phyloP scores from a whole-genome alignment of 2,888 invertebrate species.

The Cryptus armator region DNA sequence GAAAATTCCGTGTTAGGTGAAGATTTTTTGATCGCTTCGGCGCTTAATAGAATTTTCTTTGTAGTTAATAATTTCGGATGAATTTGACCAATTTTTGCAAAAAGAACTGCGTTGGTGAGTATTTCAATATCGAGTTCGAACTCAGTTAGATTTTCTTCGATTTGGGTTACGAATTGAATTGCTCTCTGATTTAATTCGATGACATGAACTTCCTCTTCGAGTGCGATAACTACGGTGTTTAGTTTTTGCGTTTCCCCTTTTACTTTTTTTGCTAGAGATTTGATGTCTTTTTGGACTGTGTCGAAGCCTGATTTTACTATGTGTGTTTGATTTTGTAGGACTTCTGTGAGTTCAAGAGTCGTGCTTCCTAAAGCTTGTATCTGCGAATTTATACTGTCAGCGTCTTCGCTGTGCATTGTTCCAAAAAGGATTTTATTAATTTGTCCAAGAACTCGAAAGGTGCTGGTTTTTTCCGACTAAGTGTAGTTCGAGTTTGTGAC shows the following conservation, averaged over 20 bases:
- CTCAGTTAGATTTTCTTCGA: background rate
- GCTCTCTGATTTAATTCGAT: too few relatives aligned
- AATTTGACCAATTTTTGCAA: too few relatives aligned
- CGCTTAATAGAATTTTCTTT: too few relatives aligned
- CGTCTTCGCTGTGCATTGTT: background rate
- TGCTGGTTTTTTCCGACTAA: background rate
- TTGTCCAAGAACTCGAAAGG: background rate
- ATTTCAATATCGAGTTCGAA: too few relatives aligned
- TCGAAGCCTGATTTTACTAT: background rate
- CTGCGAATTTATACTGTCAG: background rate
- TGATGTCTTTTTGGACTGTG: background rate
- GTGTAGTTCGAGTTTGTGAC: background rate
- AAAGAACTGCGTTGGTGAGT: too few relatives aligned
- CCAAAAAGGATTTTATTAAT: slow-evolving; percentile 13
- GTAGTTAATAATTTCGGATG: too few relatives aligned
- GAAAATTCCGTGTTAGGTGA: too few relatives aligned
- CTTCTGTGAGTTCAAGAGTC: background rate
- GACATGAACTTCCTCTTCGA: too few relatives aligned
- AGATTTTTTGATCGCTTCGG: too few relatives aligned
- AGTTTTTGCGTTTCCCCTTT: background rate
- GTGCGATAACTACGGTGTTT: too few relatives aligned
- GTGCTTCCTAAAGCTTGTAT: background rate
- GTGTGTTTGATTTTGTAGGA: background rate
- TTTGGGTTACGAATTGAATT: too few relatives aligned
- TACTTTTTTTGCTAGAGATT: too few relatives aligned